Conservation (phyloP, 2,888 invertebrate species). For the Drosophila fulvimacula region DNA sequence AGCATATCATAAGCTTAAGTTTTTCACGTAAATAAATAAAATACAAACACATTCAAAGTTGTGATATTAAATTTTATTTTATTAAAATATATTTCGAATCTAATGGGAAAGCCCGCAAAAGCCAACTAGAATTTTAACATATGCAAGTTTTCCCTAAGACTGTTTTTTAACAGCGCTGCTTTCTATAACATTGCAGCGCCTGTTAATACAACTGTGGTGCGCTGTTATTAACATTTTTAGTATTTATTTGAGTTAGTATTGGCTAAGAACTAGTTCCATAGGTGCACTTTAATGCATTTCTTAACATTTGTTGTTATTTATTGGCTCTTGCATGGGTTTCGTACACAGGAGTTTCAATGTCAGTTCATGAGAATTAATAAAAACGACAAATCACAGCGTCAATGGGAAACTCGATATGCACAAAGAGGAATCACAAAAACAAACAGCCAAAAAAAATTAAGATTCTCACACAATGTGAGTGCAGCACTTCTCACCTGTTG, state of each 20-base stretch:
- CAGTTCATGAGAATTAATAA: slow-evolving; percentile 73
- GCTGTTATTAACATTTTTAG: slow-evolving; percentile 22
- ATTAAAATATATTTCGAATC: not conserved
- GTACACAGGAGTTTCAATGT: slow-evolving; percentile 50
- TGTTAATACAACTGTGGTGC: slow-evolving; percentile 3
- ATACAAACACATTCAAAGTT: not conserved
- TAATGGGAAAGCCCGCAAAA: not conserved
- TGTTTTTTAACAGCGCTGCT: slow-evolving; percentile 4
- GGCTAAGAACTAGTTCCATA: slow-evolving; percentile 29
- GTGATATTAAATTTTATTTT: too few species aligned
- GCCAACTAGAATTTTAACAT: not conserved
- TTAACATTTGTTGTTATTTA: slow-evolving; percentile 12
- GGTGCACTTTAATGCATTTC: slow-evolving; percentile 1
- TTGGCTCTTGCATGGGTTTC: slow-evolving; percentile 20
- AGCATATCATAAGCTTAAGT: slow-evolving; percentile 61
- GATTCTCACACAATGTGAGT: slow-evolving; percentile 72
- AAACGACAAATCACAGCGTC: slow-evolving; percentile 75
- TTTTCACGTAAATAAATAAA: slow-evolving; percentile 52
- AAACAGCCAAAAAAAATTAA: slow-evolving; percentile 18
- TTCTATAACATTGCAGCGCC: slow-evolving; percentile 25
- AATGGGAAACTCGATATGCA: slow-evolving; percentile 71
- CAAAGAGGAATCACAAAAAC: slow-evolving; percentile 42
- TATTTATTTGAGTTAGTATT: slow-evolving; percentile 26
- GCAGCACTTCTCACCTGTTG: slow-evolving; percentile 72
- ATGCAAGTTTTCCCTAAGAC: not conserved